phyloP scores from a whole-genome alignment of 2,113 vertebrate species.

The Vimba vimba region DNA sequence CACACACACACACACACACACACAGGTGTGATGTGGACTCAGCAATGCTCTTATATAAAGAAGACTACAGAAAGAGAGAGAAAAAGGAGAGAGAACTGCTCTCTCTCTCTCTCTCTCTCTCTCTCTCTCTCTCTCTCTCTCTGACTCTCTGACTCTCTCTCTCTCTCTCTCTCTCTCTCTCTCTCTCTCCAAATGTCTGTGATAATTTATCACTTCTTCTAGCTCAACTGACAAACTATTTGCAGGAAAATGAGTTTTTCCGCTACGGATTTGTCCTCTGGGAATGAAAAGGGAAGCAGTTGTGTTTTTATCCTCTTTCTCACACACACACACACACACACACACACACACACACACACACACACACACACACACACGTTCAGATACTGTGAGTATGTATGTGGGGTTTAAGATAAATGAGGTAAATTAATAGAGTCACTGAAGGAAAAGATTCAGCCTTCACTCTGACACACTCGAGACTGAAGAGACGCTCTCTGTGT shows the following conservation, averaged over 20 bases:
- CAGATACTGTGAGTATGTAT: conserved; percentile 74
- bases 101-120: conserved; percentile 66
- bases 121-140: too few species aligned
- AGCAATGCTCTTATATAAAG: background rate
- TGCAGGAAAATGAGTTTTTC: conserved; percentile 94
- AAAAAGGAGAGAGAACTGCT: background rate
- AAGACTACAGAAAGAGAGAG: conserved; percentile 55
- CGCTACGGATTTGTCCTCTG: conserved; percentile 88
- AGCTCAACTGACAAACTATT: conserved; percentile 93
- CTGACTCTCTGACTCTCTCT: too few species aligned
- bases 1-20: background rate
- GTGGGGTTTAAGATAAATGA: conserved; percentile 90
- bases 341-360: conserved; percentile 28
- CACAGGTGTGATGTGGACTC: background rate
- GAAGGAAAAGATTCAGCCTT: conserved; percentile 84
- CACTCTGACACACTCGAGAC: conserved; percentile 75
- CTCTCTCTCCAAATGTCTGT: conserved; percentile 78
- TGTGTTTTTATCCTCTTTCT: conserved; percentile 78
- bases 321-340: conserved; percentile 55
- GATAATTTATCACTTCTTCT: conserved; percentile 92
- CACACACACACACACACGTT: too few species aligned
- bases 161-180: too few species aligned
- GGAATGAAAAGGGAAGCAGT: conserved; percentile 85
- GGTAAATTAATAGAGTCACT: conserved; percentile 93
- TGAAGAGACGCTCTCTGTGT: conserved; percentile 54